phyloP scores from a whole-genome alignment of 2,888 invertebrate genomes.

The Ophion ellenae region DNA sequence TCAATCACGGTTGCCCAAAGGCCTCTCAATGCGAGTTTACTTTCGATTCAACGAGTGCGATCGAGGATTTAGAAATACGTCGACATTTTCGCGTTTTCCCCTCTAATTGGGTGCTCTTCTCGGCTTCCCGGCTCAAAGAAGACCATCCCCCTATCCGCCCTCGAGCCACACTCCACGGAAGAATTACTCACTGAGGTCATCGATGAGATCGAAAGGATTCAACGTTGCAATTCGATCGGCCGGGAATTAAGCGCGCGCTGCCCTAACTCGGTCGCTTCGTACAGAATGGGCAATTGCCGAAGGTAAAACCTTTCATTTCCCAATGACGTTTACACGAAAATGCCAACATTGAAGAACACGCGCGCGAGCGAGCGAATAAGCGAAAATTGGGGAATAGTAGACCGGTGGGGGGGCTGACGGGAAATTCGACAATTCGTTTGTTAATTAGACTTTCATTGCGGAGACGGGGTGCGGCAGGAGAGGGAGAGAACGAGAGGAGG shows the following conservation, averaged over 20 bases:
- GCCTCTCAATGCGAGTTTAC: conserved; percentile 26
- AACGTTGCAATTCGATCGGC: conserved; percentile 7
- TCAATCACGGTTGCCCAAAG: conserved; percentile 10
- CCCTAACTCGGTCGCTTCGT: too few species aligned
- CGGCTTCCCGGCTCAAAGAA: not conserved
- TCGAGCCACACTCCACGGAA: not conserved
- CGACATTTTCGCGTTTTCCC: conserved; percentile 44
- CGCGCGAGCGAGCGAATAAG: not conserved
- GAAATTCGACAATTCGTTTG: conserved; percentile 49
- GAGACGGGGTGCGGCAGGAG: not conserved
- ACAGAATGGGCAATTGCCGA: not conserved
- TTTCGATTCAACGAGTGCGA: conserved; percentile 46
- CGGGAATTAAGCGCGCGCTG: not conserved
- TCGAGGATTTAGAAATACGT: conserved; percentile 48
- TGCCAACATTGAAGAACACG: not conserved
- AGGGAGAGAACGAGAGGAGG: not conserved
- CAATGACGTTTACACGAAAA: not conserved
- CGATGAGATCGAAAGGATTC: conserved; percentile 9
- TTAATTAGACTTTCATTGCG: conserved; percentile 52
- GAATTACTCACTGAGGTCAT: not conserved
- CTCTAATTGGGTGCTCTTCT: conserved; percentile 49
- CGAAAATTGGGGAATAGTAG: not conserved
- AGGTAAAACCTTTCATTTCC: not conserved
- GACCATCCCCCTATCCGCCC: not conserved
- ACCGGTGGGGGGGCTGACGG: not conserved